Evolutionary conservation across 2,888 invertebrate genomes (phyloP), one percentile per base, ranked within the genome.

Genomic region (Eupithecia insigniata): DNA sequence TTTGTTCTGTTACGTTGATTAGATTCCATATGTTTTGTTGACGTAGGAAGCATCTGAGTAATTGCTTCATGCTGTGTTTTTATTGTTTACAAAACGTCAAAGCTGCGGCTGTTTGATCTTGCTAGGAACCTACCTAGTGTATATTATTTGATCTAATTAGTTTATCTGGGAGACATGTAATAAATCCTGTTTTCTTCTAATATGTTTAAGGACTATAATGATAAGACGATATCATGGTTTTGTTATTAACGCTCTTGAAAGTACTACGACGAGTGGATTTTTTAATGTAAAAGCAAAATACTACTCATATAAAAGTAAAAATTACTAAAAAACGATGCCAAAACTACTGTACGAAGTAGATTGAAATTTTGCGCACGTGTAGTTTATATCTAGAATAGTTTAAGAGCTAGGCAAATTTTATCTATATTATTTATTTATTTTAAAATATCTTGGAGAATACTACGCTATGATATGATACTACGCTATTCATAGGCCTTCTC

Each of bases 1-100:
- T 72, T 70, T 66, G 72, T 61, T 66, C 72, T 67, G 55, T 66
- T 70, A 16, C 26, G 55, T 66, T 69, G 74, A 71, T 74, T 68
- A 74, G 66, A 69, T 61, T 70, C 70, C 68, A 73, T 60, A 58
- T 43, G 66, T 67, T 69, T 65, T 64, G 66, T 62, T 69, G 36
- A 62, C 61, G 7, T 69, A 69, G 39, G 36, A 46, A 39, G 46
- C 64, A 60, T 16, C 43, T 67, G 69, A 67, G 28, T 34, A 62
- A 61, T 66, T 66, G 65, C 65, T 68, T 69, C 32, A 70, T 43
- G 70, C 46, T 67, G 55, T 71, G 34, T 69, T 30, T 51, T 36
- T 51, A 34, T 62, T 51, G 43, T 39, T 62, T 55, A 71, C 55
- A 66, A 66, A 65, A 62, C 39, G 62, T 32, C 64, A 14, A 64